Percentiles rank a stretch among this genome's conserved stretches.
Evolutionary conservation across 1,140 invertebrate species (phyloP).

Genomic region (Probaryconus sp.): DNA sequence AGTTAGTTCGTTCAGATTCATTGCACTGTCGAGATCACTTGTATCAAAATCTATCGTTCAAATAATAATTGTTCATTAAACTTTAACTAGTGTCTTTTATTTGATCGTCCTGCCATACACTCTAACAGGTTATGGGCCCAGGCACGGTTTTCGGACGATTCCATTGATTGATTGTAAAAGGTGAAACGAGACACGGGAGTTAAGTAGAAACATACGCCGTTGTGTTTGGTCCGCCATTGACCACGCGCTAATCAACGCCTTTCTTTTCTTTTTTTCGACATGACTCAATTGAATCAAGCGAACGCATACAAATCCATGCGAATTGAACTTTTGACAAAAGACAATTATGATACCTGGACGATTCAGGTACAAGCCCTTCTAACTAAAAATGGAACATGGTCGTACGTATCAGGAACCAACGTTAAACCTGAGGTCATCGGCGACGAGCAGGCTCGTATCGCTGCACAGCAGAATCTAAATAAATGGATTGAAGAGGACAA

Average conservation of each 20-base stretch:
- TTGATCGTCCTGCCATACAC: no score
- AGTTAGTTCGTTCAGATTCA: no score
- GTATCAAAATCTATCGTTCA: no score
- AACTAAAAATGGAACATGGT: constrained; percentile 7
- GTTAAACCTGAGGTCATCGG: not conserved
- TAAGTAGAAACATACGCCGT: no score
- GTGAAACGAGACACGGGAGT: no score
- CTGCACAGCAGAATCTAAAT: not conserved
- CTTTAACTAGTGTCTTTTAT: no score
- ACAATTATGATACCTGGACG: constrained; percentile 37
- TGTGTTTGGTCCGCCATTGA: constrained; percentile 58
- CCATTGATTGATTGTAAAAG: no score
- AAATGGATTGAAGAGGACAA: not conserved
- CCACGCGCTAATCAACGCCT: constrained; percentile 30
- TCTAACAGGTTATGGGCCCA: no score
- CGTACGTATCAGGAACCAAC: constrained; percentile 1
- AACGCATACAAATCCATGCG: not conserved
- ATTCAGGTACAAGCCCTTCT: constrained; percentile 21
- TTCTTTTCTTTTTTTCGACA: constrained; percentile 2
- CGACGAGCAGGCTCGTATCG: not conserved
- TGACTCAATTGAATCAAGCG: no score
- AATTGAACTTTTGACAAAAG: not conserved
- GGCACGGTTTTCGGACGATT: no score
- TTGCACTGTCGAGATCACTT: no score
- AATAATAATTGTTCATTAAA: no score